Base-by-base conservation (phyloP, 2,797 vertebrate genomes). In the Cichlasoma orientale region DNA sequence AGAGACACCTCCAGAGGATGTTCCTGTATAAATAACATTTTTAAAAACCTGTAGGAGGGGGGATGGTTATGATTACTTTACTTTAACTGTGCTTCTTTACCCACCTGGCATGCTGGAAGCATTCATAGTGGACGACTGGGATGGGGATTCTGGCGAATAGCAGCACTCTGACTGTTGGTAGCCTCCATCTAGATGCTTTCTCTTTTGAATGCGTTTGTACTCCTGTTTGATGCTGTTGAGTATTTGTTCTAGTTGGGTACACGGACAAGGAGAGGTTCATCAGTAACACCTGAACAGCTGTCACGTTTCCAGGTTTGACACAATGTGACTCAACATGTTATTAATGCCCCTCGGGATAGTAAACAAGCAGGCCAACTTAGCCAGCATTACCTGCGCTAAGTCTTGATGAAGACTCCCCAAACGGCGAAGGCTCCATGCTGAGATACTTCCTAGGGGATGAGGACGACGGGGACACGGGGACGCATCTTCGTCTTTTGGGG, bases 161-260 rank as follows among this genome's bases (percentile, higher is more conserved):
- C 97, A 97, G 77, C 96, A 95, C 73, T 99, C 98, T 89, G 96
- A 94, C 86, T 97, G 97, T 81, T 97, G 97, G 92, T 97, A 97
- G 89, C 92, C 96, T 93, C 94, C 97, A 95, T 99, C 98, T 96
- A 99, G 96, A 93, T 99, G 98, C 95, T 97, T 97, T 93, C 98
- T 97, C 94, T 99, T 99, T 90, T 98, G 97, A 95, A 99, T 98
- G 74, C 98, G 97, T 95, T 99, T 99, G 95, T 99, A 99, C 89
- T 99, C 98, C 91, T 99, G 98, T 95, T 99, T 99, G 93, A 99
- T 99, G 95, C 97, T 99, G 94, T 97, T 95, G 74, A 99, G 96
- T 93, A 99, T 99, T 98, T 99, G 97, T 95, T 99, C 98, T 99
- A n/a, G 71, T 56, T 36, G 47, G 59, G 44, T 79, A 53, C 38